Evolutionary conservation across 2,888 invertebrate species (phyloP), one percentile per base, ranked within the genome.

Genomic region (Camptogramma bilineatum): DNA sequence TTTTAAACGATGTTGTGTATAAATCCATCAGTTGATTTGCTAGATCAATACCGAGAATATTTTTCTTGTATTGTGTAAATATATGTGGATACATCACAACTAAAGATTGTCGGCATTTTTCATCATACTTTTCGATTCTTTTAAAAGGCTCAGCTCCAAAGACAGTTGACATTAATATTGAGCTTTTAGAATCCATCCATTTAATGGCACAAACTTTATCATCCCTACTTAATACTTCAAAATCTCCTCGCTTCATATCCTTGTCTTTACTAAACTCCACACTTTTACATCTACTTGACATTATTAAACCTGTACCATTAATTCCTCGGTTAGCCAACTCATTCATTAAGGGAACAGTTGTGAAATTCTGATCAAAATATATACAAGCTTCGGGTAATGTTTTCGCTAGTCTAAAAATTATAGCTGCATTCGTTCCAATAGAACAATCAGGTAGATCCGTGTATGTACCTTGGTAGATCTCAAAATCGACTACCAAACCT

Each of bases 101-200:
- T 17, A 47, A 66, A 64, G 76, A 56, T 16, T 61, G 48, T 42
- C 61, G 48, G 0, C 54, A 28, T 0, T 16, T 16, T 13, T 63
- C 52, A 17, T 67, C 64, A 7, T 34, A 67, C 2, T 57, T 31
- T 2, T 67, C 52, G 0, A 48, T 34, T 16, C 50, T 48, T 50
- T 62, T 62, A 13, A 56, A 24, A 7, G 79, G 78, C 42, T 76
- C 71, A 19, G 66, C 62, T 46, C 80, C 82, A 66, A 71, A 70
- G 19, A 59, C 67, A 0, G 77, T 80, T 3, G 80, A 82, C 17
- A 72, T 56, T 55, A 74, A 58, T 21, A 75, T 61, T 0, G 79
- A 73, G 17, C 70, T 63, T 68, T 75, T 77, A 16, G 61, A 75
- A 53, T 81, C 79, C 59, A 72, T 77, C 80, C 79, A 82, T 66